These are phyloP conservation scores for Argyresthia goedartella DNA, from an alignment of 2,888 invertebrate species.

Conservation along the genomic window DNA sequence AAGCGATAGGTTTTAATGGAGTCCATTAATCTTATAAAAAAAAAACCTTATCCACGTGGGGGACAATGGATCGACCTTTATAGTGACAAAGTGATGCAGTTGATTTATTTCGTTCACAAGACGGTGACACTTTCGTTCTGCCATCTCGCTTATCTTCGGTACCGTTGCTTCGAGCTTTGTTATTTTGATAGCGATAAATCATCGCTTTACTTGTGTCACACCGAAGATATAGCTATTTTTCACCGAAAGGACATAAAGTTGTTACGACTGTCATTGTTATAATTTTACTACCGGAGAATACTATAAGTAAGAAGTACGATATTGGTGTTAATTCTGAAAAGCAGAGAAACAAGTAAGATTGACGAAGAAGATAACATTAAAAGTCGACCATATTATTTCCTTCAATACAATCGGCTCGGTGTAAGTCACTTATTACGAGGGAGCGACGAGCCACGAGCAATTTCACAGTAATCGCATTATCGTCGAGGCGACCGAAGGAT, in stretches of 20 bases:
- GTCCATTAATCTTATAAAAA: no score
- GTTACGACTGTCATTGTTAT: no score
- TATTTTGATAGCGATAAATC: slow-evolving; percentile 24
- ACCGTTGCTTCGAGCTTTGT: slow-evolving; percentile 23
- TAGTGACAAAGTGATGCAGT: slow-evolving; percentile 17
- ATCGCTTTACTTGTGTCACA: slow-evolving; percentile 8
- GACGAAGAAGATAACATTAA: no score
- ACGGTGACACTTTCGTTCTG: slow-evolving; percentile 23
- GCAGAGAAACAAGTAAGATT: no score
- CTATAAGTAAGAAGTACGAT: no score
- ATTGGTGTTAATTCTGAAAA: no score
- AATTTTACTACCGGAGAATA: no score
- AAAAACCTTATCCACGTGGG: background rate
- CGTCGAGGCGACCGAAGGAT: slow-evolving; percentile 32
- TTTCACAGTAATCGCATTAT: slow-evolving; percentile 50
- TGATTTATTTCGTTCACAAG: slow-evolving; percentile 22
- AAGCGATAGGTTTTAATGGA: no score
- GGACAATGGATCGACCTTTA: slow-evolving; percentile 1
- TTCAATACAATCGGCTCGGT: slow-evolving; percentile 6
- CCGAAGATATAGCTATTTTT: background rate
- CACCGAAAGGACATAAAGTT: no score
- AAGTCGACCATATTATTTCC: no score
- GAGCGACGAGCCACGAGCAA: slow-evolving; percentile 29
- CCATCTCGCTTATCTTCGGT: slow-evolving; percentile 22
- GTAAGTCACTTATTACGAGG: slow-evolving; percentile 15